phyloP scores from a whole-genome alignment of 2,113 vertebrate genomes.

The Megaceryle torquata region DNA sequence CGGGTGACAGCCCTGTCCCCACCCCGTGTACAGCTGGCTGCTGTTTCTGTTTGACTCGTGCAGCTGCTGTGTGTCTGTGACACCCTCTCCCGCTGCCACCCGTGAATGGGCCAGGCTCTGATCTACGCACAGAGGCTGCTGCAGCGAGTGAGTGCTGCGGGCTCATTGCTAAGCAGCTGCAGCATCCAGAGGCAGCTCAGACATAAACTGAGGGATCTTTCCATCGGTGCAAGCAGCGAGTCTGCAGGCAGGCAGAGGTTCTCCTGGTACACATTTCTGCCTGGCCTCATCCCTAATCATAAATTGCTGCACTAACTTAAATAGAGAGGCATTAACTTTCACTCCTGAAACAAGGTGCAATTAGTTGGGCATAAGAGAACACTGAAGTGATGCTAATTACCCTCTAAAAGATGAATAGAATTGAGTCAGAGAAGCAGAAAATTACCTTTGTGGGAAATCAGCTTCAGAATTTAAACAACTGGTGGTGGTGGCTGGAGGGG shows the following conservation, averaged over 20 bases:
- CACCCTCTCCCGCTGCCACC: neutral
- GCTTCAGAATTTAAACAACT: constrained; percentile 43
- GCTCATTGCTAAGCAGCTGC: neutral
- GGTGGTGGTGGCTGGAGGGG: neutral
- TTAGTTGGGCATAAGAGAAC: constrained; percentile 72
- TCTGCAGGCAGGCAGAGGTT: neutral
- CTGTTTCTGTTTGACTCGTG: neutral
- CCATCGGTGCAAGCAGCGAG: neutral
- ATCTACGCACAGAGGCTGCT: no score
- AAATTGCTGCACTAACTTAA: constrained; percentile 57
- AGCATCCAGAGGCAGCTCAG: neutral
- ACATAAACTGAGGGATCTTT: neutral
- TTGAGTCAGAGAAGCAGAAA: constrained; percentile 77
- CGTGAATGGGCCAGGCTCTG: no score
- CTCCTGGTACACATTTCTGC: constrained; percentile 41
- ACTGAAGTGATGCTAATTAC: constrained; percentile 71
- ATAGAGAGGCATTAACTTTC: constrained; percentile 65
- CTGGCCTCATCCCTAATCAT: constrained; percentile 55
- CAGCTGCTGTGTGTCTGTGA: neutral
- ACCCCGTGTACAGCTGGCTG: accelerated
- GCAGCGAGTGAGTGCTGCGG: neutral
- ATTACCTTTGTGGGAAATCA: constrained; percentile 73
- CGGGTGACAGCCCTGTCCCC: neutral
- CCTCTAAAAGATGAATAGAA: constrained; percentile 68
- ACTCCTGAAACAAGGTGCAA: constrained; percentile 72